phyloP scores from a whole-genome alignment of 2,888 invertebrate species.

The Penaeus monodon region DNA sequence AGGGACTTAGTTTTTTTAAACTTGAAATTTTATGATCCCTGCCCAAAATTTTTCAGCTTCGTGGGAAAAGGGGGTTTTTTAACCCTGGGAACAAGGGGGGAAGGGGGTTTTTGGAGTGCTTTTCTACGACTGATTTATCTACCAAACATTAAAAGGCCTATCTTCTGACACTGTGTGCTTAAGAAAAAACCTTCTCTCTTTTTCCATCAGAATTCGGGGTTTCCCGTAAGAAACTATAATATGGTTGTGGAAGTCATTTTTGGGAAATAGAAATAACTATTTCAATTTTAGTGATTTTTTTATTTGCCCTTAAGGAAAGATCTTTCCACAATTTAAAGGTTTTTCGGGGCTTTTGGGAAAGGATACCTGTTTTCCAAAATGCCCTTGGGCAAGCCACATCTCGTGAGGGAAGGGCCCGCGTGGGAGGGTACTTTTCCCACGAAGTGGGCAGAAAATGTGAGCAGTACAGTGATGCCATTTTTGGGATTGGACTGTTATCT shows the following conservation, averaged over 20 bases:
- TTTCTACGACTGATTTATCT: constrained; percentile 77
- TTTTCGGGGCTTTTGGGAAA: constrained; percentile 70
- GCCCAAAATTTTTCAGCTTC: constrained; percentile 35
- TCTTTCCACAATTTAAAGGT: constrained; percentile 46
- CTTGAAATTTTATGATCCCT: neutral
- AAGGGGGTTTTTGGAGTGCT: constrained; percentile 88
- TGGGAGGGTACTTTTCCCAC: constrained; percentile 89
- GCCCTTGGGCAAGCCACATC: constrained; percentile 85
- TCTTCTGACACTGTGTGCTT: constrained; percentile 74
- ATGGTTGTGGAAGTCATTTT: no score
- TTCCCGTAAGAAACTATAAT: constrained; percentile 74
- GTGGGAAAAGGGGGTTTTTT: constrained; percentile 81
- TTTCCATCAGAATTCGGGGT: constrained; percentile 77
- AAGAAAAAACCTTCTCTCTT: constrained; percentile 83
- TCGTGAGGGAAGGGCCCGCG: constrained; percentile 89
- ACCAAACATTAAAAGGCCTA: constrained; percentile 68
- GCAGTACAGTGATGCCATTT: constrained; percentile 87
- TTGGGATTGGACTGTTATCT: constrained; percentile 94
- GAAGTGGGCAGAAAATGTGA: constrained; percentile 87
- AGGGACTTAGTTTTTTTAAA: neutral
- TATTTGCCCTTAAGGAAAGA: neutral
- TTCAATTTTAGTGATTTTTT: no score
- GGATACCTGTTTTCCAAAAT: constrained; percentile 89
- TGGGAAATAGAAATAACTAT: neutral
- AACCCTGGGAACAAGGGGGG: constrained; percentile 94